These are phyloP conservation scores for Nipponacmea schrenckii DNA, from an alignment of 2,888 invertebrate genomes.

Conservation along the genomic window DNA sequence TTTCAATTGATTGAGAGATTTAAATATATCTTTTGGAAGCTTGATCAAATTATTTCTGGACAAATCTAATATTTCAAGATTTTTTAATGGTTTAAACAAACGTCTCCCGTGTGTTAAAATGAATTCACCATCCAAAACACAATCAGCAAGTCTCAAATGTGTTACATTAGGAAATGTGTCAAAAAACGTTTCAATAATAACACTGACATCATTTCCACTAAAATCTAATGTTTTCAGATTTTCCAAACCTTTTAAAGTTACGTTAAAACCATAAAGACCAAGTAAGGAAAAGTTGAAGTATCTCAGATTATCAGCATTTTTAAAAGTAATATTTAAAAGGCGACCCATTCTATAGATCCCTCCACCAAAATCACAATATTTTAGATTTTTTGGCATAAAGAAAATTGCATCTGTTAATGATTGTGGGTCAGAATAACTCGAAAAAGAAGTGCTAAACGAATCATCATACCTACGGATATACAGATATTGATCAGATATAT, in stretches of 20 bases:
- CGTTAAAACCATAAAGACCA: not conserved
- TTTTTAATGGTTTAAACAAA: not conserved
- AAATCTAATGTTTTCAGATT: not conserved
- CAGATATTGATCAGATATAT: not conserved
- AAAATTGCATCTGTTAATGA: not conserved
- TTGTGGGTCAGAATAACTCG: not conserved
- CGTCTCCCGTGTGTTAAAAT: not conserved
- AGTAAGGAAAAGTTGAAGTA: not conserved
- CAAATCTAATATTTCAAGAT: not conserved
- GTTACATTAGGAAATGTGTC: not conserved
- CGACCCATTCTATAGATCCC: not conserved
- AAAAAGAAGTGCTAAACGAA: not conserved
- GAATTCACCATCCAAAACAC: not conserved
- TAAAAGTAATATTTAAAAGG: not conserved
- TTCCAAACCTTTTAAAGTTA: not conserved
- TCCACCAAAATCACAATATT: not conserved
- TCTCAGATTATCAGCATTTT: not conserved
- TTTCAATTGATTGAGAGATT: not conserved
- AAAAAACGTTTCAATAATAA: not conserved
- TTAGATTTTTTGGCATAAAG: not conserved
- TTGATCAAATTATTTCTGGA: not conserved
- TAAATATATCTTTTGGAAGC: not conserved
- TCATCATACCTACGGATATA: not conserved
- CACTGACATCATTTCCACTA: not conserved
- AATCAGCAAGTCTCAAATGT: not conserved